Percentiles rank a stretch among this genome's conserved stretches.
Evolutionary conservation across 2,888 invertebrate species (phyloP).

Genomic region (Hirtodrosophila duncani): DNA sequence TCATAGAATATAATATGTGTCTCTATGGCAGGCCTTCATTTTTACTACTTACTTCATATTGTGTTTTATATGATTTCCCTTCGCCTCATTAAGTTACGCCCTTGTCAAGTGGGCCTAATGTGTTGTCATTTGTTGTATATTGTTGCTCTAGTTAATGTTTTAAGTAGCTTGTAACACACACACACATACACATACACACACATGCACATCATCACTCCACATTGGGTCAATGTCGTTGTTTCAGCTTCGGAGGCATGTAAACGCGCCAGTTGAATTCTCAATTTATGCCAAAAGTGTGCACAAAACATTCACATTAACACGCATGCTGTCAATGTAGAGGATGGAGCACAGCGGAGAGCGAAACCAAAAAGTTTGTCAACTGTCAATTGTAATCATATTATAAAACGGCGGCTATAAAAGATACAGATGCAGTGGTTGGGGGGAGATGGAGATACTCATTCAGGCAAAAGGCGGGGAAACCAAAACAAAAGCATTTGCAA

Average conservation of each 20-base stretch:
- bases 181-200: slow-evolving; percentile 39
- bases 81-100: slow-evolving; percentile 52
- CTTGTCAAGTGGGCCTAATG: slow-evolving; percentile 52
- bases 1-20: too few species aligned
- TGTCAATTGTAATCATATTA: slow-evolving; percentile 67
- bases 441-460: slow-evolving; percentile 5
- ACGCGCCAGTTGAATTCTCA: slow-evolving; percentile 64
- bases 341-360: slow-evolving; percentile 32
- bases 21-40: too few species aligned
- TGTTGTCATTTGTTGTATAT: slow-evolving; percentile 45
- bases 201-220: slow-evolving; percentile 18
- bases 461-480: slow-evolving; percentile 19
- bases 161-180: too few species aligned
- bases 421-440: slow-evolving; percentile 16
- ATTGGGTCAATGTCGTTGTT: slow-evolving; percentile 29
- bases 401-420: slow-evolving; percentile 39
- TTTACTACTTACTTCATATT: too few species aligned
- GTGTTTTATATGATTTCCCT: too few species aligned
- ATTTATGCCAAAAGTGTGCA: slow-evolving; percentile 45
- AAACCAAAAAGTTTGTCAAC: slow-evolving; percentile 62
- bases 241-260: slow-evolving; percentile 36
- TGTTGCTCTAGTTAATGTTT: slow-evolving; percentile 51
- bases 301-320: slow-evolving; percentile 26
- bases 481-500: slow-evolving; percentile 16
- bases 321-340: slow-evolving; percentile 21